Evolutionary conservation across 2,888 invertebrate genomes (phyloP).

Genomic region (Microctonus aethiopoides): DNA sequence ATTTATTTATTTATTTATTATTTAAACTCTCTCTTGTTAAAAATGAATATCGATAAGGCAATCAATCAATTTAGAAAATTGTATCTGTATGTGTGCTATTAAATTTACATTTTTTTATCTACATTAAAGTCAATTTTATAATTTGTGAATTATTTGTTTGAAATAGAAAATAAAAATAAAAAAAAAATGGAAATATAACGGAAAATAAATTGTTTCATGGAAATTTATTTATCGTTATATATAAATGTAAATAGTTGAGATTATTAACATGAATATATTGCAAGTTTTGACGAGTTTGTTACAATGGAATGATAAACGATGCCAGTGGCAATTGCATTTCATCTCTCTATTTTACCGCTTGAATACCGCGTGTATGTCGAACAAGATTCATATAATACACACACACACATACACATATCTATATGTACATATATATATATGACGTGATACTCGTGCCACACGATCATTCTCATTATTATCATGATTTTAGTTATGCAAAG

Average conservation of each 20-base stretch:
- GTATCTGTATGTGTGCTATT: too few species aligned
- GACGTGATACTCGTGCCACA: not conserved
- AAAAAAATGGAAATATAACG: not conserved
- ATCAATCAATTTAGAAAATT: too few species aligned
- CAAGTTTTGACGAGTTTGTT: not conserved
- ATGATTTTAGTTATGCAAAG: slow-evolving; percentile 40
- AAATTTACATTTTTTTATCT: too few species aligned
- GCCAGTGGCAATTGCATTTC: not conserved
- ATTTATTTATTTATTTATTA: too few species aligned
- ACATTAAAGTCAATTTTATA: not conserved
- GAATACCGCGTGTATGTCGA: not conserved
- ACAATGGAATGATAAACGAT: not conserved
- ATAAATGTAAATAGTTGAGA: not conserved
- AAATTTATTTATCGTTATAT: not conserved
- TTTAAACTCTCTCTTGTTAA: not conserved
- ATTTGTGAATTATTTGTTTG: not conserved
- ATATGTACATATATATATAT: too few species aligned
- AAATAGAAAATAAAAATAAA: too few species aligned
- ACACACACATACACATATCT: not conserved
- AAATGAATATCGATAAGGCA: not conserved
- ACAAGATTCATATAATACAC: not conserved
- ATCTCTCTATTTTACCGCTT: not conserved
- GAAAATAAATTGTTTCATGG: not conserved
- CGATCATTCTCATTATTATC: slow-evolving; percentile 22
- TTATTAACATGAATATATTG: not conserved